phyloP scores from a whole-genome alignment of 2,113 vertebrate genomes.

The Aphyosemion australe region DNA sequence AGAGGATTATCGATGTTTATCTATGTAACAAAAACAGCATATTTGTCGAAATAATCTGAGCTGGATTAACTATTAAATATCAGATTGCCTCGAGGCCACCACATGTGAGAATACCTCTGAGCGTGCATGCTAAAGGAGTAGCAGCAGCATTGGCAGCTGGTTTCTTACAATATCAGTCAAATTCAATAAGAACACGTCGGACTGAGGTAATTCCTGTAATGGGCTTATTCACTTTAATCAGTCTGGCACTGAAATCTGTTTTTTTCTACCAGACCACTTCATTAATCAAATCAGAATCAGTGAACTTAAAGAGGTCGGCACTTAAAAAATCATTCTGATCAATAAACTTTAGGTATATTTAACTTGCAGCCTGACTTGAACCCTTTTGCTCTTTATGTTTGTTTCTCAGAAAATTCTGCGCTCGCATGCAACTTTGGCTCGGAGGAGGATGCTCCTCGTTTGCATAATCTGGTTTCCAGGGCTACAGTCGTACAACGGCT shows the following conservation, averaged over 20 bases:
- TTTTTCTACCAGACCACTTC: constrained; percentile 39
- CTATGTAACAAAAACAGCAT: neutral
- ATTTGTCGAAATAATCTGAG: neutral
- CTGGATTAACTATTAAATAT: neutral
- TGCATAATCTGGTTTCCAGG: constrained; percentile 62
- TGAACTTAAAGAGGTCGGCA: constrained; percentile 34
- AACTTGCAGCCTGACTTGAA: constrained; percentile 25
- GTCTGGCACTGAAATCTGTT: constrained; percentile 25
- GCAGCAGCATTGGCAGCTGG: constrained; percentile 5
- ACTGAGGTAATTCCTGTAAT: constrained; percentile 27
- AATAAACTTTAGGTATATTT: constrained; percentile 54
- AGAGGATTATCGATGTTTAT: neutral
- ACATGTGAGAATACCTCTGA: too few relatives aligned
- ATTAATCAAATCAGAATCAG: constrained; percentile 64
- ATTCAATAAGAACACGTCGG: constrained; percentile 30
- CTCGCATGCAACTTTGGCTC: constrained; percentile 59
- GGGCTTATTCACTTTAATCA: constrained; percentile 36
- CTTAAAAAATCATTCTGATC: constrained; percentile 57
- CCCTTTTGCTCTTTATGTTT: constrained; percentile 36
- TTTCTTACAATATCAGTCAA: constrained; percentile 8
- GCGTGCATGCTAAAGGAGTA: neutral
- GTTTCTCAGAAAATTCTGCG: constrained; percentile 58
- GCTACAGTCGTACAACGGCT: constrained; percentile 46
- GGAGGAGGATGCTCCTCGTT: constrained; percentile 50
- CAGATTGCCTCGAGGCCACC: neutral